Conservation (phyloP, 2,797 vertebrate species). For the Muscicapa striata region DNA sequence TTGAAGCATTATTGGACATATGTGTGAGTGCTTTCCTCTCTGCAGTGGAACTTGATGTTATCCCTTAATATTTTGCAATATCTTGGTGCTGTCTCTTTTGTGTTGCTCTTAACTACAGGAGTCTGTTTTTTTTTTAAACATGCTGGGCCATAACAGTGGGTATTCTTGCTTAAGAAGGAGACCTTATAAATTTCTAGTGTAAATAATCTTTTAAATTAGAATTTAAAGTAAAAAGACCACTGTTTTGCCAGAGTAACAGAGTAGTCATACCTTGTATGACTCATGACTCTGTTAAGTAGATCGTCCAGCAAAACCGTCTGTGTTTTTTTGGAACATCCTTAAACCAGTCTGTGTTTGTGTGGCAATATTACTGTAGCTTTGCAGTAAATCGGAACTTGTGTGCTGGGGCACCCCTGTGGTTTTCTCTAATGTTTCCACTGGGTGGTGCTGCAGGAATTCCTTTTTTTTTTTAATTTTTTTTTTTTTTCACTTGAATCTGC, state of each 20-base stretch:
- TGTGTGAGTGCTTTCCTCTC: not conserved
- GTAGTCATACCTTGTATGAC: not conserved
- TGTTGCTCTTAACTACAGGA: slow-evolving; percentile 5
- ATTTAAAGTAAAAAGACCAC: not conserved
- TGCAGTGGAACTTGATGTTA: not conserved
- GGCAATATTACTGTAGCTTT: not conserved
- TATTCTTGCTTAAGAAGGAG: not conserved
- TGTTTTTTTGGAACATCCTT: not conserved
- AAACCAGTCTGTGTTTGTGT: not conserved
- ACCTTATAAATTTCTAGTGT: slow-evolving; percentile 1
- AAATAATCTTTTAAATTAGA: not conserved
- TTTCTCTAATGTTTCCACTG: slow-evolving; percentile 80
- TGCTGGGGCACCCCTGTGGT: not conserved
- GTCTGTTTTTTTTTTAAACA: not conserved
- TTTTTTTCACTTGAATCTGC: slow-evolving; percentile 80
- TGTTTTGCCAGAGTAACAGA: not conserved
- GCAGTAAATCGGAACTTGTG: not conserved
- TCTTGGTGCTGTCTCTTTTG: slow-evolving; percentile 2
- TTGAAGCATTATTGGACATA: not conserved
- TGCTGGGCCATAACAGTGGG: not conserved
- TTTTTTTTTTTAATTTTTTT: slow-evolving; percentile 79
- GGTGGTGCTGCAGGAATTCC: slow-evolving; percentile 91
- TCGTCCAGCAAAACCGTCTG: not conserved
- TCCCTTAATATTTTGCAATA: not conserved
- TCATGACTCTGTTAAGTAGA: not conserved